phyloP scores from a whole-genome alignment of 2,888 invertebrate genomes.

The Eumacrocentrus americanus region DNA sequence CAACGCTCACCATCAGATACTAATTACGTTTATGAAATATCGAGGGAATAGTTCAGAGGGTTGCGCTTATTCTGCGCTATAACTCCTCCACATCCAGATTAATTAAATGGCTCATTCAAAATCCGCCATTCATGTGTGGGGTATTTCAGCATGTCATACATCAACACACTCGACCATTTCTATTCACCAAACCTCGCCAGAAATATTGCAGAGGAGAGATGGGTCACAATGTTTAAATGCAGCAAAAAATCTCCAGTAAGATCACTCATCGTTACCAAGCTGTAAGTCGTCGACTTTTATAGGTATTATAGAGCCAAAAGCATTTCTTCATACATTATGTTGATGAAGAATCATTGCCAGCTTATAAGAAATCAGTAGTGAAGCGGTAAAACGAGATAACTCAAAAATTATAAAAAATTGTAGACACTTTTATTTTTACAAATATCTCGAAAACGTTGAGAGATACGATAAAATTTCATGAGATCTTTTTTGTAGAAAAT shows the following conservation, averaged over 20 bases:
- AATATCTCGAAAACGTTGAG: too few relatives aligned
- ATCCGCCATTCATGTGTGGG: background rate
- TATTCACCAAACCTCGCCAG: background rate
- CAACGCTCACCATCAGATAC: slow-evolving; percentile 1
- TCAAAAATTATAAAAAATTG: too few relatives aligned
- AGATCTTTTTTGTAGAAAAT: too few relatives aligned
- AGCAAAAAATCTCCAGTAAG: background rate
- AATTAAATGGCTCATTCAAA: slow-evolving; percentile 14
- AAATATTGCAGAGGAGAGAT: background rate
- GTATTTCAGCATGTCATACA: background rate
- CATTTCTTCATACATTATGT: too few relatives aligned
- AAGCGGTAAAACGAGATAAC: too few relatives aligned
- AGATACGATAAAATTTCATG: too few relatives aligned
- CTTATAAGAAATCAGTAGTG: too few relatives aligned
- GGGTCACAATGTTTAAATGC: background rate
- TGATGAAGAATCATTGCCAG: too few relatives aligned
- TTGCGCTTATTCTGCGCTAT: slow-evolving; percentile 7
- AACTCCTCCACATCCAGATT: slow-evolving; percentile 6
- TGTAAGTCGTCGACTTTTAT: too few relatives aligned
- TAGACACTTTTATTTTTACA: too few relatives aligned
- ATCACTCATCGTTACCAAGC: too few relatives aligned
- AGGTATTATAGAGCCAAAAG: too few relatives aligned
- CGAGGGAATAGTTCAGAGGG: background rate
- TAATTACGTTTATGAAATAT: slow-evolving; percentile 23
- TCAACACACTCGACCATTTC: background rate